A percentile compares a stretch with the other conserved stretches of the same genome.
Conservation (phyloP, 2,888 invertebrate genomes). For the Zygogramma bicolorata region DNA sequence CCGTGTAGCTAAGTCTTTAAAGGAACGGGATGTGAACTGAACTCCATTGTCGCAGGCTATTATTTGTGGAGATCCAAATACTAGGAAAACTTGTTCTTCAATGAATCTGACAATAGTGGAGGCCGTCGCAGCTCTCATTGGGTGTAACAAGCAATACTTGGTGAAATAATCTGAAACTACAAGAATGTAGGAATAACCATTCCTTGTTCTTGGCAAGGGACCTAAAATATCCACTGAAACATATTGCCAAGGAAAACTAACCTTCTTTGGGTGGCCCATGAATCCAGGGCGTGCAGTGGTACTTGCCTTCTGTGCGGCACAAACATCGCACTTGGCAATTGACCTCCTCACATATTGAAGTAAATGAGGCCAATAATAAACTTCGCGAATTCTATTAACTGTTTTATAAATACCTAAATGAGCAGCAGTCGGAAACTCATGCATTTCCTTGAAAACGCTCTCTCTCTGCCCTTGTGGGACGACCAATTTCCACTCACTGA, state of each 20-base stretch:
- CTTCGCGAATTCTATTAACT: not conserved
- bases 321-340: not conserved
- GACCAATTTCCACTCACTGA: not conserved
- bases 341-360: not conserved
- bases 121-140: slow-evolving; percentile 5
- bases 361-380: not conserved
- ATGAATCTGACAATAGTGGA: not conserved
- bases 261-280: not conserved
- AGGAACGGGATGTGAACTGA: not conserved
- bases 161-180: not conserved
- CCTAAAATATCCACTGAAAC: slow-evolving; percentile 7
- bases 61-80: not conserved
- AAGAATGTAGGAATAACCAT: slow-evolving; percentile 8
- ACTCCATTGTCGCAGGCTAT: not conserved
- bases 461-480: not conserved
- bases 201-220: not conserved
- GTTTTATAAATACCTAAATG: not conserved
- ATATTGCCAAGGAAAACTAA: not conserved
- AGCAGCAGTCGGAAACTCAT: not conserved
- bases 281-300: not conserved
- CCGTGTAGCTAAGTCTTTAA: not conserved
- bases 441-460: not conserved
- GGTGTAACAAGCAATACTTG: slow-evolving; percentile 38
- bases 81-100: not conserved
- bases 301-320: slow-evolving; percentile 11